Percentiles rank a stretch among this genome's conserved stretches.
Evolutionary conservation across 2,888 invertebrate genomes (phyloP).

Genomic region (Coenonympha glycerion): DNA sequence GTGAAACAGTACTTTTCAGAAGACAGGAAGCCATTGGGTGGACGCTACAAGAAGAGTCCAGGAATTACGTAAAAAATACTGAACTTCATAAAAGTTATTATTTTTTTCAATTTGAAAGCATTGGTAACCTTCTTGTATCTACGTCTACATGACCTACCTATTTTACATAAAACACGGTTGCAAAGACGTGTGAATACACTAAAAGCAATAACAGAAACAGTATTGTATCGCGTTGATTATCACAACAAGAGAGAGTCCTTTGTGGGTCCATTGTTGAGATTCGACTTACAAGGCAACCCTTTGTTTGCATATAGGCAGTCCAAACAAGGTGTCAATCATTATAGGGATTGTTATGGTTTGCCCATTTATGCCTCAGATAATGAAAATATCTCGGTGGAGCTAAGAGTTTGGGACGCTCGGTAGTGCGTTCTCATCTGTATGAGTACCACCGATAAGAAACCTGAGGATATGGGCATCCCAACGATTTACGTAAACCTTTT

Average conservation of each 20-base stretch:
- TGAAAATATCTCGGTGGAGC: neutral
- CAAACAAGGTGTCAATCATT: constrained; percentile 42
- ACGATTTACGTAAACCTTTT: too few species aligned
- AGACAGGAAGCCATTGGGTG: too few species aligned
- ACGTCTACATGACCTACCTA: neutral
- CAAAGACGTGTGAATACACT: neutral
- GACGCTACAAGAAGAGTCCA: too few species aligned
- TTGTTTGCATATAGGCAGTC: constrained; percentile 36
- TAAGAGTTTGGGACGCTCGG: neutral
- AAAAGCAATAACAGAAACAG: neutral
- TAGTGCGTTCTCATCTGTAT: neutral
- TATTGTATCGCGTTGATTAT: constrained; percentile 6
- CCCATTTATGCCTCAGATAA: neutral
- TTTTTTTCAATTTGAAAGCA: too few species aligned
- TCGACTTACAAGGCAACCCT: constrained; percentile 15
- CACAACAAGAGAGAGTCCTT: constrained; percentile 3
- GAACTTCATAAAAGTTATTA: too few species aligned
- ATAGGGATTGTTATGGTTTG: constrained; percentile 32
- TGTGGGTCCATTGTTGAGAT: constrained; percentile 8
- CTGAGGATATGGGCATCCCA: too few species aligned
- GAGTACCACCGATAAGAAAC: too few species aligned
- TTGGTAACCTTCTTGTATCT: too few species aligned
- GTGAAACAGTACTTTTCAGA: too few species aligned
- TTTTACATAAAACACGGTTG: constrained; percentile 7
- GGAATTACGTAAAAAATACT: too few species aligned